These are phyloP conservation scores for Drosophila putrida DNA, from an alignment of 2,888 invertebrate species.

Conservation along the genomic window DNA sequence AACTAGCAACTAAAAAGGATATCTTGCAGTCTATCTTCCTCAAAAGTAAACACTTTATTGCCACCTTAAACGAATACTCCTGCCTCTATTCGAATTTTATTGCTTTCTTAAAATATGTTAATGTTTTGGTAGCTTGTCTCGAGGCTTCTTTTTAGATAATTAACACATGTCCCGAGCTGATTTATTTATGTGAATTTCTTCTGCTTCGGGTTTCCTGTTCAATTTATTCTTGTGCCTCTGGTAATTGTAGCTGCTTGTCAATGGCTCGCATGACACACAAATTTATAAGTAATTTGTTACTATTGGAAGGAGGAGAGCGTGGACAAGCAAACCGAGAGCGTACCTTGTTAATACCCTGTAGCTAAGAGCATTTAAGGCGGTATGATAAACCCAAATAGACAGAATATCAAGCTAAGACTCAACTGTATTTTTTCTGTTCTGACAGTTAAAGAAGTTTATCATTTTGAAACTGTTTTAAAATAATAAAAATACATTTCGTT, in stretches of 20 bases:
- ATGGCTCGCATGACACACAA: constrained; percentile 69
- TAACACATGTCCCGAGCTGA: constrained; percentile 81
- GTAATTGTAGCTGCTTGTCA: constrained; percentile 75
- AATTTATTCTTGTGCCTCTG: constrained; percentile 35
- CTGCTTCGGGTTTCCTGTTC: constrained; percentile 27
- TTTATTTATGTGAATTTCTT: constrained; percentile 77
- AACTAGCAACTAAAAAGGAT: neutral
- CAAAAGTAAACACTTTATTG: neutral
- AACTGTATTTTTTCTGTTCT: too few relatives aligned
- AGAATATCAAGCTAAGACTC: too few relatives aligned
- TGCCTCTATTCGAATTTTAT: constrained; percentile 20
- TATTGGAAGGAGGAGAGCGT: constrained; percentile 7
- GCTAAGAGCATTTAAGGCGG: neutral
- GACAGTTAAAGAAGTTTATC: neutral
- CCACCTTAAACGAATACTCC: neutral
- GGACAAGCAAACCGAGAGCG: constrained; percentile 21
- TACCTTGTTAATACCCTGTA: constrained; percentile 41
- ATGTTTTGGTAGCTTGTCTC: constrained; percentile 17
- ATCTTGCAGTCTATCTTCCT: neutral
- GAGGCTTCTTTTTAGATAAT: constrained; percentile 63
- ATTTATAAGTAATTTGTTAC: constrained; percentile 67
- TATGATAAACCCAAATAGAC: neutral
- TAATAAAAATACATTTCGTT: too few relatives aligned
- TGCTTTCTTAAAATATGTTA: constrained; percentile 40
- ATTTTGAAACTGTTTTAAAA: neutral